Percentiles rank a stretch among this genome's conserved stretches.
Conservation (phyloP, 1,140 invertebrate genomes). For the Latrodectus geometricus region DNA sequence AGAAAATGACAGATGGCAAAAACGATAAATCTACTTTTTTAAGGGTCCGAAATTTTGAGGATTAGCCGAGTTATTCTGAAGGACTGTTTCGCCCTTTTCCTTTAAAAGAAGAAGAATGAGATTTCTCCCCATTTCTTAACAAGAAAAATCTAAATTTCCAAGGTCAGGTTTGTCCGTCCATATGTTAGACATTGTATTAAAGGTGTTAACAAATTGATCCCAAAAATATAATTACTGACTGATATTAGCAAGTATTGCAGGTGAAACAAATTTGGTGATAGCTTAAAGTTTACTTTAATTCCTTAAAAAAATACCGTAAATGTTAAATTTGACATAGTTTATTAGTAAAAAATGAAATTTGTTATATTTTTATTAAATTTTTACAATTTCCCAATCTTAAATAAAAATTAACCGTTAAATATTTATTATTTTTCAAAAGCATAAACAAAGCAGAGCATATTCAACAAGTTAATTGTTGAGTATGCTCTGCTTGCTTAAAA, state of each 20-base stretch:
- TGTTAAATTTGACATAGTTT: too few relatives aligned
- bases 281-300: too few relatives aligned
- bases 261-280: not conserved
- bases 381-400: too few relatives aligned
- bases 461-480: too few relatives aligned
- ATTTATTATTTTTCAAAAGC: too few relatives aligned
- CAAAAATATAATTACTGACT: not conserved
- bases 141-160: not conserved
- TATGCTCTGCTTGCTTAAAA: too few relatives aligned
- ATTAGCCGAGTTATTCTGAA: slow-evolving; percentile 9
- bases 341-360: too few relatives aligned
- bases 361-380: too few relatives aligned
- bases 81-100: not conserved
- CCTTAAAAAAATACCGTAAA: too few relatives aligned
- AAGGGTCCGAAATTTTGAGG: not conserved
- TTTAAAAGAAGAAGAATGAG: not conserved
- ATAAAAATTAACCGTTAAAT: too few relatives aligned
- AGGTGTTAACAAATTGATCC: not conserved
- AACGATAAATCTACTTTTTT: slow-evolving; percentile 21
- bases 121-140: not conserved
- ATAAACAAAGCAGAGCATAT: too few relatives aligned
- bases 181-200: not conserved
- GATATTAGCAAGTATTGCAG: not conserved
- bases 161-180: slow-evolving; percentile 17
- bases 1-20: slow-evolving; percentile 23